Evolutionary conservation across 2,888 invertebrate genomes (phyloP).

Genomic region (Drosophila koepferae): DNA sequence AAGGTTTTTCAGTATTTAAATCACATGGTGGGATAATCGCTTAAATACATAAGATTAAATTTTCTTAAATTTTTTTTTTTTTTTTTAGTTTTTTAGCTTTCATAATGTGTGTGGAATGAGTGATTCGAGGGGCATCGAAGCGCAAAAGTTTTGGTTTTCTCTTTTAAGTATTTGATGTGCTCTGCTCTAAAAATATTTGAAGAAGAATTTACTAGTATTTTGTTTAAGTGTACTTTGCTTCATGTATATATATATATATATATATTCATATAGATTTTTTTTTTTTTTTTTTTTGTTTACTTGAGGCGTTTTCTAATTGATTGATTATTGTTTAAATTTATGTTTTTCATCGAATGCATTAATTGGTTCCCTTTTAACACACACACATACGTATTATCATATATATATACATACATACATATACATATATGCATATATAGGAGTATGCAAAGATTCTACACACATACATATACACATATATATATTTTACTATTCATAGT

Average conservation of each 20-base stretch:
- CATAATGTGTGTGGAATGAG: conserved; percentile 15
- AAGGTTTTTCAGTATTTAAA: conserved; percentile 49
- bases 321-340: conserved; percentile 43
- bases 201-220: conserved; percentile 44
- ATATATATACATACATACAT: conserved; percentile 35
- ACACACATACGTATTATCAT: conserved; percentile 49
- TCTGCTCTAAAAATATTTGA: conserved; percentile 45
- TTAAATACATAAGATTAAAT: conserved; percentile 53
- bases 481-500: conserved; percentile 39
- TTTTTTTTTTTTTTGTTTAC: conserved; percentile 24
- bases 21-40: conserved; percentile 82
- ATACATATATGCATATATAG: conserved; percentile 49
- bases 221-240: conserved; percentile 9
- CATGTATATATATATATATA: background rate
- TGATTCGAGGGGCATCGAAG: conserved; percentile 2
- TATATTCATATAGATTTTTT: conserved; percentile 16
- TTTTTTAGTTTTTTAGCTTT: conserved; percentile 15
- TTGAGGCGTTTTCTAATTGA: conserved; percentile 71
- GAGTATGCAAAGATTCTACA: conserved; percentile 7
- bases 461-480: conserved; percentile 22
- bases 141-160: background rate
- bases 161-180: conserved; percentile 33
- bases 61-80: background rate
- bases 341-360: conserved; percentile 49
- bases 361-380: conserved; percentile 73